phyloP scores from a whole-genome alignment of 2,888 invertebrate genomes.

The Agrenia bidenticulata region DNA sequence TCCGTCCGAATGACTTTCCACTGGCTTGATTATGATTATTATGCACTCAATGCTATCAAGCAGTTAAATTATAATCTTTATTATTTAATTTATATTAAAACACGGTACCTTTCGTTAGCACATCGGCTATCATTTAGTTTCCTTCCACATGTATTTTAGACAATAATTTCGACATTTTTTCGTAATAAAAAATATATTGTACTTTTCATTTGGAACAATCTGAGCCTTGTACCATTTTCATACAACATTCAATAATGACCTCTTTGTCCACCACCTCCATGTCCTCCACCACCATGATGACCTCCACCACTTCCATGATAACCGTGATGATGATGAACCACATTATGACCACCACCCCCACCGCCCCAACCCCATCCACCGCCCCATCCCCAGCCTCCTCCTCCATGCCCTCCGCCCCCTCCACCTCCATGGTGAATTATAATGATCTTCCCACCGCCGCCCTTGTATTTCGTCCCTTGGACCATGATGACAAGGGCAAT shows the following conservation, averaged over 20 bases:
- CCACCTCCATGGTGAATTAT: conserved; percentile 29
- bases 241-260: too few species aligned
- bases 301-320: conserved; percentile 21
- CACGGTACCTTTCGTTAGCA: too few species aligned
- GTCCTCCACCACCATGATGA: conserved; percentile 1
- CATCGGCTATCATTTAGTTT: too few species aligned
- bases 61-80: too few species aligned
- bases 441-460: conserved; percentile 28
- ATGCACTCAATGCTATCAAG: too few species aligned
- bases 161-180: too few species aligned
- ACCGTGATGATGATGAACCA: conserved; percentile 5
- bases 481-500: not conserved
- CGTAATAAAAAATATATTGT: too few species aligned
- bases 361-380: conserved; percentile 19
- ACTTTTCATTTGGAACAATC: too few species aligned
- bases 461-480: conserved; percentile 3
- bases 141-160: too few species aligned
- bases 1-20: conserved; percentile 38
- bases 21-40: not conserved
- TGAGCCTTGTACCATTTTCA: too few species aligned
- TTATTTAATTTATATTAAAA: too few species aligned
- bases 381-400: conserved; percentile 12
- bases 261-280: not conserved
- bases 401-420: conserved; percentile 10
- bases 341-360: conserved; percentile 8